Percentiles rank a stretch among this genome's conserved stretches.
phyloP scores from a whole-genome alignment of 2,113 vertebrate genomes.

The Eonycteris spelaea region DNA sequence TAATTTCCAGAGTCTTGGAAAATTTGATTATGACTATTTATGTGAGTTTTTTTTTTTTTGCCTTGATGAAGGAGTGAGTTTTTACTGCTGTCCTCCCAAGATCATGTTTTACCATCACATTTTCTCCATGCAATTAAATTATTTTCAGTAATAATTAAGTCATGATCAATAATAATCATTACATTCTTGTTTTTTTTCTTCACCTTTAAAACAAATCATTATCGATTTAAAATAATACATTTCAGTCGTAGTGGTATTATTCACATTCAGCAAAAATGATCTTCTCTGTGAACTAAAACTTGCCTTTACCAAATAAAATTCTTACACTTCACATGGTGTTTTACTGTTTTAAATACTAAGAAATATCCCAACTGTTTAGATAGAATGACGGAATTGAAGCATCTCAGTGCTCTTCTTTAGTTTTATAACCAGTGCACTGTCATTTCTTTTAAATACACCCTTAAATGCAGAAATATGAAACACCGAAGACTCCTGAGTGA shows the following conservation, averaged over 20 bases:
- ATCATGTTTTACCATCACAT: too few relatives aligned
- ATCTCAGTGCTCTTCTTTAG: background rate
- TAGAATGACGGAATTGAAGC: background rate
- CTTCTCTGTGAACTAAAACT: background rate
- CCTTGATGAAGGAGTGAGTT: too few relatives aligned
- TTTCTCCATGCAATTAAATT: too few relatives aligned
- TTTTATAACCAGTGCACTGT: background rate
- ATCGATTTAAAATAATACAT: background rate
- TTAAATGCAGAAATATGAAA: background rate
- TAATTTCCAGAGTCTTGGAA: too few relatives aligned
- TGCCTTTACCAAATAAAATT: background rate
- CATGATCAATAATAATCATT: background rate
- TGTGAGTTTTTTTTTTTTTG: too few relatives aligned
- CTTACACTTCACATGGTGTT: background rate
- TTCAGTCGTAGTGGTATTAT: background rate
- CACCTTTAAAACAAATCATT: background rate
- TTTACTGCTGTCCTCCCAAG: too few relatives aligned
- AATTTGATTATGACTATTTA: too few relatives aligned
- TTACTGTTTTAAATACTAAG: background rate
- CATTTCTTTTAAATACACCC: background rate
- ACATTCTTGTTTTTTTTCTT: background rate
- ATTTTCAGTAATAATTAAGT: background rate
- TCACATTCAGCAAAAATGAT: background rate
- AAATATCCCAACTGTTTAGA: background rate
- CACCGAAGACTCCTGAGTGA: background rate